Base-by-base conservation (phyloP, 2,797 vertebrate species). In the Epinephelus coioides region DNA sequence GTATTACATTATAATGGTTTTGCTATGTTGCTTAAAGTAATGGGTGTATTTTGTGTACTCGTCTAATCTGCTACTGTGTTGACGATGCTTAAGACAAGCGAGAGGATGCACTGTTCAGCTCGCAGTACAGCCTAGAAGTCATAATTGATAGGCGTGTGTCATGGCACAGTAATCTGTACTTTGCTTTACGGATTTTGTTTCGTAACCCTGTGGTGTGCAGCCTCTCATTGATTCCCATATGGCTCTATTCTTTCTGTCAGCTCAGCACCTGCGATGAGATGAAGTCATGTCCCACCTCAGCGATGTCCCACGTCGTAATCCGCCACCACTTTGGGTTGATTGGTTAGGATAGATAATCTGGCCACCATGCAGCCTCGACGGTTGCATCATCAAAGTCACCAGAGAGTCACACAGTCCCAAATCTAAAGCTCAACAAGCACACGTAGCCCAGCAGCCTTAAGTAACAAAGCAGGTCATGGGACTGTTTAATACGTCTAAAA, bases 21-120 rank as follows among this genome's bases (percentile, higher is more conserved):
- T 78, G 75, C 82, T 77, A 21, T 84, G 69, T 91, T 73, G 77
- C 77, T 95, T 93, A 34, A 88, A 93, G 96, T 97, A 96, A 96
- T 95, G 95, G 95, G 66, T 86, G 76, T 85, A 61, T 97, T 93
- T 95, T 94, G 93, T 92, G 86, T 88, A 90, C 94, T 96, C 90
- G 92, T 95, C 94, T 95, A 91, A 89, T 86, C 82, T 95, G 95
- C 96, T 97, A 96, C 95, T 95, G 92, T 96, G 95, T 96, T 94
- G 73, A 50, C 50, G 95, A 93, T 82, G 81, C 91, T 94, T 85
- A 67, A 34, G 67, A 23, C 27, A 53, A 54, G 55, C 34, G 3
- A 68, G 64, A 73, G 73, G 69, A 78, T 62, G 80, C 71, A 69
- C 81, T 54, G 80, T 67, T 73, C 6, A 27, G 53, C 47, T 73